A percentile compares a stretch with the other conserved stretches of the same genome.
Conservation (phyloP, 1,140 invertebrate species). For the Drosophila navojoa region DNA sequence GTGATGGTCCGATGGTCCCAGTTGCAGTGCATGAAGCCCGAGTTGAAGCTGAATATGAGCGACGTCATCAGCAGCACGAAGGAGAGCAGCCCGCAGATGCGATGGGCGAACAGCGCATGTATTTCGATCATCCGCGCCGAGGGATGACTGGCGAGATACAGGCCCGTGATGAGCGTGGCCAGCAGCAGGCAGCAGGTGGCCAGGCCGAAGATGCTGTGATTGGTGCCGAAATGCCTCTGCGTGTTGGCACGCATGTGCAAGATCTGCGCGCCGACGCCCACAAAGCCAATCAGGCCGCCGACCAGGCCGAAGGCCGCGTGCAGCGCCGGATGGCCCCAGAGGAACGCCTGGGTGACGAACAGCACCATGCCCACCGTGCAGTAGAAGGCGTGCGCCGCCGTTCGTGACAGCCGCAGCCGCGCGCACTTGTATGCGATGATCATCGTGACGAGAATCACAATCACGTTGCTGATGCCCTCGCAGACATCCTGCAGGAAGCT, state of each 20-base stretch:
- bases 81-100: neutral
- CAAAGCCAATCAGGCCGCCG: neutral
- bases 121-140: no score
- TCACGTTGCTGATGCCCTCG: neutral
- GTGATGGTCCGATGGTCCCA: neutral
- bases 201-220: constrained; percentile 36
- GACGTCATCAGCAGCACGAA: constrained; percentile 14
- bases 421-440: constrained; percentile 16
- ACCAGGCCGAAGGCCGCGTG: constrained; percentile 36
- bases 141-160: neutral
- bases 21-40: constrained; percentile 34
- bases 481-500: no score
- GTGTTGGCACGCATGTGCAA: neutral
- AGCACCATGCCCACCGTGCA: constrained; percentile 26
- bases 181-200: neutral
- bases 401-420: neutral
- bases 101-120: constrained; percentile 23
- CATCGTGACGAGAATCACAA: constrained; percentile 2
- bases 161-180: neutral
- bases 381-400: constrained; percentile 32
- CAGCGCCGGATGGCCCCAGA: neutral
- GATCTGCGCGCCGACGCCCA: constrained; percentile 24
- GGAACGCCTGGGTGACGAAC: constrained; percentile 12
- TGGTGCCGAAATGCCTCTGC: constrained; percentile 15
- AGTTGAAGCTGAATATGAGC: constrained; percentile 30